Evolutionary conservation across 1,140 invertebrate species (phyloP), one percentile per base, ranked within the genome.

Genomic region (Pseudomyrmex concolor): DNA sequence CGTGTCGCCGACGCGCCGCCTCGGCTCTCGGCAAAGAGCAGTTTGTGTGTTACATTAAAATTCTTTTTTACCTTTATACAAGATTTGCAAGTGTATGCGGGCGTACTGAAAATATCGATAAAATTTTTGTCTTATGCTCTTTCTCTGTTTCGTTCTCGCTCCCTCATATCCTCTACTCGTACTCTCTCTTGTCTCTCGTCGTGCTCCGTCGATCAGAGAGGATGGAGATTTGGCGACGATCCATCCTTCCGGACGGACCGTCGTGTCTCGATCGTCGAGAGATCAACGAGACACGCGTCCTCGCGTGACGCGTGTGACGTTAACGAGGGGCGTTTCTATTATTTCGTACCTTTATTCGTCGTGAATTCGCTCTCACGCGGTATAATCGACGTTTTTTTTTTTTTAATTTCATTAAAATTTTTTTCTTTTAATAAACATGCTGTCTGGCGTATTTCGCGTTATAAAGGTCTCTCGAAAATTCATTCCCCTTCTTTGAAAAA

Each of bases 41-140:
- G 81, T 87, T 87, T 74, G 76, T 74, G 76, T 85, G 86, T 89
- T 89, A 90, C 82, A 90, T 91, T 90, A 89, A 86, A 91, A 90
- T 87, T 90, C 34, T 34, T 34, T 34, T 34, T 34, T 34, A 34
- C 34, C 4, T 92, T 91, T 87, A 87, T 90, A 90, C 88, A 91
- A 90, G 86, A 84, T 86, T 86, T 89, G 64, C 87, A 34, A 34
- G 76, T 90, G 89, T 91, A 89, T 85, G 89, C 84, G 90, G 87
- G 86, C 89, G 87, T 92, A 92, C 89, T 91, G 88, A 92, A 92
- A 92, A 92, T 92, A 92, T 91, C 77, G 80, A 87, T 86, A 91
- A 91, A 89, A 84, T 87, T 89, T 89, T 84, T 88, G 84, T 85
- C 71, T 72, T 81, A 70, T 83, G 66, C 80, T 83, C 73, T 89